Base-by-base conservation (phyloP, 2,888 invertebrate species). In the Amblyjoppa proteus region DNA sequence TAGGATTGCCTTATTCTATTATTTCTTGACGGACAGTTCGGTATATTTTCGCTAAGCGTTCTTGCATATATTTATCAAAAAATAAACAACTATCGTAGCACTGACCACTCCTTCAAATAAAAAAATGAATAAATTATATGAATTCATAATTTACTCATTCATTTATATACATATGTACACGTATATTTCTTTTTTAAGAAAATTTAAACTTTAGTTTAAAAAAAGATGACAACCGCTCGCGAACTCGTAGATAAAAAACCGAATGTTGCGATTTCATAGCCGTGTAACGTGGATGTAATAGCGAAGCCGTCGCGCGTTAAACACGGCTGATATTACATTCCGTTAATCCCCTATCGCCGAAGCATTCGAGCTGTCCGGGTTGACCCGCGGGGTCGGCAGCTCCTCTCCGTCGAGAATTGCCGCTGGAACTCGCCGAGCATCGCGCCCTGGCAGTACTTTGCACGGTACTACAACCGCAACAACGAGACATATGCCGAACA, bases 401-500 rank as follows among this genome's bases (percentile, higher is more conserved):
- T 25, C 56, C 58, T 25, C 56, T 25, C 64, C 66, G 66, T 71
- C 64, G 66, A 41, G 70, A 75, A 83, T 79, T 58, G 61, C 78
- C 53, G 76, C 81, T 28, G 64, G 78, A 85, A 85, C 64, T 61
- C 64, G 81, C 34, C 66, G 69, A 51, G 11, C 66, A 41, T 66
- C 53, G 56, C 84, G 64, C 64, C 78, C 81, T 49, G 64, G 53
- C 64, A 70, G 34, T 69, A 68, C 38, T 45, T 53, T 51, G 49
- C 31, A 25, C 16, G 61, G 69, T 74, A 74, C 69, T 56, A 58
- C 34, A 77, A 84, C 76, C 81, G 81, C 84, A 81, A 78, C 74
- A 78, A 78, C 53, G 61, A 81, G 74, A 81, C 78, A 85, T 81
- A 85, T 85, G 84, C 78, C 53, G 80, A 84, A 71, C 76, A 71